These are phyloP conservation scores for Brenthis hecate DNA, from an alignment of 2,888 invertebrate genomes.

Conservation along the genomic window DNA sequence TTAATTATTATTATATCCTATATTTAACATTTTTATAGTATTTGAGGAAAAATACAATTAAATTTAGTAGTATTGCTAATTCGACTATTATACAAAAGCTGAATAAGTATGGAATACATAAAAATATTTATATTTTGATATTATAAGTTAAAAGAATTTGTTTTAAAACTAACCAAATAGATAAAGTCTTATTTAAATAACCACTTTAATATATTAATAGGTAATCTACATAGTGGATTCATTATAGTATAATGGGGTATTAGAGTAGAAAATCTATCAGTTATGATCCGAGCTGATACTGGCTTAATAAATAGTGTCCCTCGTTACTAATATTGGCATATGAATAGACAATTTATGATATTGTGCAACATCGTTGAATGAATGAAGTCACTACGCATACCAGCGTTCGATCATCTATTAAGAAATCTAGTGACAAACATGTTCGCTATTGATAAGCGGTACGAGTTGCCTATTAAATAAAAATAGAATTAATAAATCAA, in stretches of 20 bases:
- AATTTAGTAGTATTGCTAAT: too few species aligned
- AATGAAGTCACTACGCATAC: conserved; percentile 44
- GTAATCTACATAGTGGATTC: conserved; percentile 8
- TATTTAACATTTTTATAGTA: too few species aligned
- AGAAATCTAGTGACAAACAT: conserved; percentile 44
- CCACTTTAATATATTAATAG: neutral
- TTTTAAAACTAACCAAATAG: neutral
- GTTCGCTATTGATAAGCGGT: conserved; percentile 41
- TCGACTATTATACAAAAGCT: too few species aligned
- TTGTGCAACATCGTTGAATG: conserved; percentile 47
- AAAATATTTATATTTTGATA: too few species aligned
- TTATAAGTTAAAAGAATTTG: neutral
- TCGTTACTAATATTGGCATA: conserved; percentile 51
- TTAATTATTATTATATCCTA: too few species aligned
- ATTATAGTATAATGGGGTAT: conserved; percentile 12
- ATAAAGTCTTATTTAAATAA: neutral
- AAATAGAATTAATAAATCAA: conserved; percentile 58
- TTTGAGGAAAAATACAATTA: too few species aligned
- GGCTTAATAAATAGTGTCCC: conserved; percentile 37
- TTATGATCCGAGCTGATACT: conserved; percentile 27
- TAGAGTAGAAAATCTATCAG: conserved; percentile 24
- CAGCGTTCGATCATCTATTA: conserved; percentile 41
- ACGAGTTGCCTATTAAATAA: conserved; percentile 51
- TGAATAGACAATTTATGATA: conserved; percentile 51
- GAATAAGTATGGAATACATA: too few species aligned